Evolutionary conservation across 1,140 invertebrate genomes (phyloP).

Genomic region (Cydia fagiglandana): DNA sequence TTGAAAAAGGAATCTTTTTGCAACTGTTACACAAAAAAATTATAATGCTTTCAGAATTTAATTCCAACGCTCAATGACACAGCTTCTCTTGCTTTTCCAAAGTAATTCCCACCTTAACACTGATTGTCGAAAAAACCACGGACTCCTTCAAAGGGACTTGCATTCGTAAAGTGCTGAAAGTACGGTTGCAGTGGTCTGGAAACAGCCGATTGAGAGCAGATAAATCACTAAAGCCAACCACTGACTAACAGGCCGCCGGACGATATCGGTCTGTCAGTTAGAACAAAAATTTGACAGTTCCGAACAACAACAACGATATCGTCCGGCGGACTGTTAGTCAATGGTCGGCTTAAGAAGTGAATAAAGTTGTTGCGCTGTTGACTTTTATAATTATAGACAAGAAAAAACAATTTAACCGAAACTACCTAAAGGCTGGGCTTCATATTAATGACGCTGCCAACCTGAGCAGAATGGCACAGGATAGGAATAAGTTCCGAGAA

Average conservation of each 20-base stretch:
- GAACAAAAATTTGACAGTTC: too few relatives aligned
- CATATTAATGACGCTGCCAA: too few relatives aligned
- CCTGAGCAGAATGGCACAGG: too few relatives aligned
- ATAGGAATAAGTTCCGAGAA: too few relatives aligned
- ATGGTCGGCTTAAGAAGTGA: too few relatives aligned
- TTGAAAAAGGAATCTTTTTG: constrained; percentile 38
- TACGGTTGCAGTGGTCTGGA: constrained; percentile 53
- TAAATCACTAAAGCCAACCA: not conserved
- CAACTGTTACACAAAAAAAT: not conserved
- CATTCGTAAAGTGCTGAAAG: constrained; percentile 71
- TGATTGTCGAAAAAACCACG: constrained; percentile 73
- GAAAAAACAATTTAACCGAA: too few relatives aligned
- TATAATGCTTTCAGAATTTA: not conserved
- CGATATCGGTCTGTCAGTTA: too few relatives aligned
- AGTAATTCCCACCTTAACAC: constrained; percentile 45
- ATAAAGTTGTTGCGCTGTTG: not conserved
- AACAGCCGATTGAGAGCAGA: not conserved
- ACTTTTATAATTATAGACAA: too few relatives aligned
- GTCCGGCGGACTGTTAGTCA: too few relatives aligned
- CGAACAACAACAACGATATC: too few relatives aligned
- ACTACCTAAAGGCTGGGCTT: too few relatives aligned
- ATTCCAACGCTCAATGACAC: constrained; percentile 26
- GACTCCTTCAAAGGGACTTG: constrained; percentile 68
- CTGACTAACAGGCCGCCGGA: too few relatives aligned
- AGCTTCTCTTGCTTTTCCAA: constrained; percentile 30